Conservation (phyloP, 2,113 vertebrate species). For the Rousettus leschenaultii region DNA sequence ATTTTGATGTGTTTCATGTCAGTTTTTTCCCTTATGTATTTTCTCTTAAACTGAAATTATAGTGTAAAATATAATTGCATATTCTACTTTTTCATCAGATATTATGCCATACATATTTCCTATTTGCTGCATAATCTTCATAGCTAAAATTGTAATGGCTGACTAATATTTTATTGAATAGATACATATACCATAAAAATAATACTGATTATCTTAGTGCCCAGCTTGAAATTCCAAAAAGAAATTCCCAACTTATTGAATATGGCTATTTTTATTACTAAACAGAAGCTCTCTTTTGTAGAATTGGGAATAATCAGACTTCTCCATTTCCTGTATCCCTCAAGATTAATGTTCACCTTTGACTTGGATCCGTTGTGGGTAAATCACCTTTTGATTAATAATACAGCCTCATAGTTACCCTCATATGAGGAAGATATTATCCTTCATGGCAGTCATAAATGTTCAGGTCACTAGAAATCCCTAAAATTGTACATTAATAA, state of each 20-base stretch:
- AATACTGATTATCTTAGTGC: background rate
- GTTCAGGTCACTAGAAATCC: background rate
- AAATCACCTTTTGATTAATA: background rate
- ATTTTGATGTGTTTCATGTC: background rate
- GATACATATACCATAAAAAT: background rate
- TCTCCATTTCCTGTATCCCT: background rate
- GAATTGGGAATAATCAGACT: background rate
- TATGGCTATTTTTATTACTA: background rate
- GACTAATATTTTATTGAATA: background rate
- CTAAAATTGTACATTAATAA: background rate
- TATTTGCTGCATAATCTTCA: background rate
- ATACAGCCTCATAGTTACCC: background rate
- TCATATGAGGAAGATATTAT: background rate
- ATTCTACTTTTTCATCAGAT: background rate
- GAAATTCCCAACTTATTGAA: background rate
- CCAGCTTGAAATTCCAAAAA: slow-evolving; percentile 31
- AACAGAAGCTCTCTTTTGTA: slow-evolving; percentile 1
- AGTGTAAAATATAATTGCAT: background rate
- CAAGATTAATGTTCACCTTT: background rate
- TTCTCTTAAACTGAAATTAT: background rate
- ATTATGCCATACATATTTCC: background rate
- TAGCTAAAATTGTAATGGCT: background rate
- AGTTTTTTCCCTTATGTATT: background rate
- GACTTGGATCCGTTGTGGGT: background rate
- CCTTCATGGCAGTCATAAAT: background rate